Base-by-base conservation (phyloP, 1,140 invertebrate genomes). In the Drosophila funebris region DNA sequence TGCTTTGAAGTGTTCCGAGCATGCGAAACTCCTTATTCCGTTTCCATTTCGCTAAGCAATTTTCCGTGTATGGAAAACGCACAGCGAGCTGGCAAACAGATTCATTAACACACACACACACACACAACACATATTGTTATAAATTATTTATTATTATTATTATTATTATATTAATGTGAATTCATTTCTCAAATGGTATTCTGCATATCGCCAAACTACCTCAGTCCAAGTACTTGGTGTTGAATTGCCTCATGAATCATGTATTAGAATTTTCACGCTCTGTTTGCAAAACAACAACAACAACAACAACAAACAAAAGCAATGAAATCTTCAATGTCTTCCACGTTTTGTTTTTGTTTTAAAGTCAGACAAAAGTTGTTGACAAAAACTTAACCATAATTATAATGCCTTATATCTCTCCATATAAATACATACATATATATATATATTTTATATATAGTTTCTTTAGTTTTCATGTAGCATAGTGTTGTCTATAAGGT, bases 141-240 rank as follows among this genome's bases (percentile, higher is more conserved):
- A 88, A 82, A 53, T 87, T 88, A 87, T 87, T 87, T 87, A 87
- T 87, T 87, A 76, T 87, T 87, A 81, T 87, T 81, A 77, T 76
- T 72, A 82, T 61, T 76, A 81, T 76, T 62, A 36, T 1, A 27
- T 16, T 22, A 74, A 73, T 79, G 78, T 77, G 61, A 79, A 67
- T 48, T 70, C 67, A 70, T 61, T 60, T 53, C 69, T 67, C 54
- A 48, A 81, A 79, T 62, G 83, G 83, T 87, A 83, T 87, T 87
- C 61, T 82, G 66, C 66, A 68, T 64, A 81, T 83, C 75, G 68
- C 74, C 74, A 87, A 83, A 83, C 83, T 87, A 87, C 83, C 83
- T 87, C 83, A 87, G 57, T 82, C 82, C 81, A 85, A 85, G 81
- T 85, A 80, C 80, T 87, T 88, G 83, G 83, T 88, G 83, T 87